A percentile compares a stretch with the other conserved stretches of the same genome.
These are phyloP conservation scores for Drosophila monieri DNA, from an alignment of 2,888 invertebrate genomes.

Conservation along the genomic window DNA sequence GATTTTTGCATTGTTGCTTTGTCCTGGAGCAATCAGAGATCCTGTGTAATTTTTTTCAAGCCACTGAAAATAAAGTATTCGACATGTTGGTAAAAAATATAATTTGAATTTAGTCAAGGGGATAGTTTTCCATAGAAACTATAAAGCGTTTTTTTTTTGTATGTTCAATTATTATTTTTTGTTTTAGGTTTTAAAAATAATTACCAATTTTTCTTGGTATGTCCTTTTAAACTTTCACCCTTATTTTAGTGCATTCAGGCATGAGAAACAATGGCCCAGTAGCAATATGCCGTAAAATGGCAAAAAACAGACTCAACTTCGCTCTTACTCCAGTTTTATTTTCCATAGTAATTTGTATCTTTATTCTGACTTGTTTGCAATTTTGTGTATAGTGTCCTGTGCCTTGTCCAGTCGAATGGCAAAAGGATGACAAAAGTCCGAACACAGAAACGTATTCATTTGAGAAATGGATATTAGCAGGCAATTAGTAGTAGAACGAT, in stretches of 20 bases:
- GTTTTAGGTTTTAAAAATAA: neutral
- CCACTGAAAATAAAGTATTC: slow-evolving; percentile 27
- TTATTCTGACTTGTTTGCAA: slow-evolving; percentile 32
- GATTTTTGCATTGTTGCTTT: slow-evolving; percentile 35
- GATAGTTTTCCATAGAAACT: neutral
- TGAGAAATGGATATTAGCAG: slow-evolving; percentile 72
- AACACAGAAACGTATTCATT: slow-evolving; percentile 62
- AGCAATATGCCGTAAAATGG: slow-evolving; percentile 64
- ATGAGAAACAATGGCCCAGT: slow-evolving; percentile 61
- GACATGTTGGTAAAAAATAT: neutral
- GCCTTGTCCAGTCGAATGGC: slow-evolving; percentile 34
- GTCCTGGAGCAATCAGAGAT: slow-evolving; percentile 6
- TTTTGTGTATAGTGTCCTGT: slow-evolving; percentile 18
- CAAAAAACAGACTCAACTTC: slow-evolving; percentile 22
- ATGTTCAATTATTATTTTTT: neutral
- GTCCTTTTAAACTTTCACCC: slow-evolving; percentile 10
- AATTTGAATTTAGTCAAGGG: neutral
- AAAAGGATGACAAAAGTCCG: slow-evolving; percentile 45
- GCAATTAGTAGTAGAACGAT: slow-evolving; percentile 58
- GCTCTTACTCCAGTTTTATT: slow-evolving; percentile 17
- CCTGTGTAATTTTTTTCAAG: slow-evolving; percentile 12
- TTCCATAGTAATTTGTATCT: slow-evolving; percentile 40
- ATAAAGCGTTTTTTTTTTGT: neutral
- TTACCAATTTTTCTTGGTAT: neutral
- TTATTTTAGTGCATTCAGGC: slow-evolving; percentile 54